Conservation (phyloP, 1,140 invertebrate genomes). For the Paracyclopina nana region DNA sequence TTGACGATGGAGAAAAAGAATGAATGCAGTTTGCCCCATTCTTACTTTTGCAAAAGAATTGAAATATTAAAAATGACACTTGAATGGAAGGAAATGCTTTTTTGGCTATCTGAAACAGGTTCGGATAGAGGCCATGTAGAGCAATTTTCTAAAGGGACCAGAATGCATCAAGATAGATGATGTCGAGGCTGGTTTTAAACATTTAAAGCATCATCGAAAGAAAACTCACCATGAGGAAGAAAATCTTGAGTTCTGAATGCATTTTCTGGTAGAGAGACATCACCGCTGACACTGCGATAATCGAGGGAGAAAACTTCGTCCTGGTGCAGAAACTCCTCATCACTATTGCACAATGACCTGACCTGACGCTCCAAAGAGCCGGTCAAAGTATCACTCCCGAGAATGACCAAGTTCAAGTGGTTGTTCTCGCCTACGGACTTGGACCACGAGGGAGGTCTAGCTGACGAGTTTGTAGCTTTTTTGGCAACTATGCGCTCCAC, state of each 20-base stretch:
- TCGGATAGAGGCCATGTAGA: too few species aligned
- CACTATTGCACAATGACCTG: constrained; percentile 39
- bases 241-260: constrained; percentile 52
- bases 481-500: constrained; percentile 51
- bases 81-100: too few species aligned
- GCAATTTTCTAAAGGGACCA: too few species aligned
- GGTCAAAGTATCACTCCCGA: constrained; percentile 52
- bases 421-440: constrained; percentile 15
- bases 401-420: constrained; percentile 31
- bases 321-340: constrained; percentile 66
- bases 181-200: too few species aligned
- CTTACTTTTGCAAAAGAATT: too few species aligned
- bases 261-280: constrained; percentile 55
- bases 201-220: too few species aligned
- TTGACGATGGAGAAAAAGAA: too few species aligned
- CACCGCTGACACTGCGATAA: constrained; percentile 53
- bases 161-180: too few species aligned
- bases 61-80: too few species aligned
- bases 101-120: too few species aligned
- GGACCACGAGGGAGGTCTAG: constrained; percentile 26
- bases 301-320: constrained; percentile 60
- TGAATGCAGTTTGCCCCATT: too few species aligned
- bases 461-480: too few species aligned
- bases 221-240: constrained; percentile 47
- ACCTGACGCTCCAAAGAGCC: constrained; percentile 28